phyloP scores from a whole-genome alignment of 2,888 invertebrate species.

The Lingula anatina region DNA sequence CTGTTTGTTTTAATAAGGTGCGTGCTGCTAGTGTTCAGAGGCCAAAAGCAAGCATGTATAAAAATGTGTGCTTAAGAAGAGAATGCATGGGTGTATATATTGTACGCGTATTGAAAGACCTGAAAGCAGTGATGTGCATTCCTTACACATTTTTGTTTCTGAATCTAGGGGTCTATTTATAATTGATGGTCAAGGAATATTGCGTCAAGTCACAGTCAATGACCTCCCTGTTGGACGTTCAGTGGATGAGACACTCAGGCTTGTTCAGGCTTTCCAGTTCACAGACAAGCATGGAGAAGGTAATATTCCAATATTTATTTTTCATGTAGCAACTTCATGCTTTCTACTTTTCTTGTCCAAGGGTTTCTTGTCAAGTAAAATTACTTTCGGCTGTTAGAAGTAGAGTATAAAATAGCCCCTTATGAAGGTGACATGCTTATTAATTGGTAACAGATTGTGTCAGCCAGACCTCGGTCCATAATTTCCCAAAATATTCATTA shows the following conservation, averaged over 20 bases:
- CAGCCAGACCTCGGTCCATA: not conserved
- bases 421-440: not conserved
- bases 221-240: conserved; percentile 91
- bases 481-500: not conserved
- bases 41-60: too few species aligned
- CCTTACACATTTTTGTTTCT: not conserved
- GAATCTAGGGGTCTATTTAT: conserved; percentile 81
- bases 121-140: not conserved
- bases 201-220: conserved; percentile 93
- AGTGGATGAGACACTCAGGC: conserved; percentile 88
- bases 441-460: not conserved
- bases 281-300: conserved; percentile 87
- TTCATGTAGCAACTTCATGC: too few species aligned
- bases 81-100: too few species aligned
- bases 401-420: not conserved
- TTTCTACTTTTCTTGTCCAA: too few species aligned
- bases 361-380: too few species aligned
- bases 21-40: too few species aligned
- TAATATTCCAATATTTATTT: too few species aligned
- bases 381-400: not conserved
- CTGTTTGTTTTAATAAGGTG: too few species aligned
- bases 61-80: too few species aligned
- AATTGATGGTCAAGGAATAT: conserved; percentile 78
- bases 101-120: too few species aligned
- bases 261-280: conserved; percentile 96